phyloP scores from a whole-genome alignment of 2,888 invertebrate genomes.

The Pelosia muscerda region DNA sequence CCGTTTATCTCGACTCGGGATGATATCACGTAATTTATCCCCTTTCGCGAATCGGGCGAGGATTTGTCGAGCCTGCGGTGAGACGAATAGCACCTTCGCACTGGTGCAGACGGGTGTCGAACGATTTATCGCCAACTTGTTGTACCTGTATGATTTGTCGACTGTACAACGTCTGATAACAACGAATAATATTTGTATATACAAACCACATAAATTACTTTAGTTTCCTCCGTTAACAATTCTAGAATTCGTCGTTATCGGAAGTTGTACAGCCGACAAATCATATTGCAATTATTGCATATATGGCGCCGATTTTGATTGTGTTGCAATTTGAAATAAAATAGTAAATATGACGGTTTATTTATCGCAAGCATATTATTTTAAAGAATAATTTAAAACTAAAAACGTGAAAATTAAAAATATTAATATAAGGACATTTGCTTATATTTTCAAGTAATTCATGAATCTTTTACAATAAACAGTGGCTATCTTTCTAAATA shows the following conservation, averaged over 20 bases:
- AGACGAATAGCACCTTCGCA: constrained; percentile 68
- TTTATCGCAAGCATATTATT: background rate
- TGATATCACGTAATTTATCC: constrained; percentile 72
- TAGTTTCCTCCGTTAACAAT: too few relatives aligned
- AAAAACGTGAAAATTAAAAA: too few relatives aligned
- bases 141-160: constrained; percentile 66
- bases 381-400: background rate
- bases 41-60: constrained; percentile 58
- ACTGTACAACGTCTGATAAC: constrained; percentile 54
- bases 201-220: too few relatives aligned
- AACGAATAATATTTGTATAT: too few relatives aligned
- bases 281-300: too few relatives aligned
- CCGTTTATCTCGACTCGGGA: constrained; percentile 54
- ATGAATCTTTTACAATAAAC: background rate
- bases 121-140: constrained; percentile 69
- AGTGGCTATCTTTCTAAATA: background rate
- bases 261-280: too few relatives aligned
- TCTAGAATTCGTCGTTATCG: too few relatives aligned
- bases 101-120: constrained; percentile 52
- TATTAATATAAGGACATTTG: too few relatives aligned
- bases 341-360: background rate
- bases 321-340: constrained; percentile 6
- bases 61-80: constrained; percentile 73
- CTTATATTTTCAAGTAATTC: too few relatives aligned
- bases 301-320: constrained; percentile 7